Percentiles rank a stretch among this genome's conserved stretches.
Conservation (phyloP, 2,797 vertebrate species). For the Eulemur rubriventer region DNA sequence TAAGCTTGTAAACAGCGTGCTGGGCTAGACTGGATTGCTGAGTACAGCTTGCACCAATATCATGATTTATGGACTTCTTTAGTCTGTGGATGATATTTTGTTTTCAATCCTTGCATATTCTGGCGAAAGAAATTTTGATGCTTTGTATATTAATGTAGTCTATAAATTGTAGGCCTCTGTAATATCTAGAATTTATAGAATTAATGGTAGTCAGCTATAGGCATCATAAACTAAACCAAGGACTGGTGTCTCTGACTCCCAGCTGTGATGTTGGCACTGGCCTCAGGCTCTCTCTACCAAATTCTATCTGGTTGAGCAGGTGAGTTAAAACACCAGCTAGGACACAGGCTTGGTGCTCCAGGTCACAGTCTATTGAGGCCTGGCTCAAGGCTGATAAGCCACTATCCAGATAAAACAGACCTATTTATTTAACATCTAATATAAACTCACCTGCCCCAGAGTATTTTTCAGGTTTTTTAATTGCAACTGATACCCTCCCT, state of each 20-base stretch:
- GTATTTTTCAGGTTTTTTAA: background rate
- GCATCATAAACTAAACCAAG: constrained; percentile 11
- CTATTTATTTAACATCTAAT: background rate
- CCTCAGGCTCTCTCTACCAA: background rate
- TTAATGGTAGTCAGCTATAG: background rate
- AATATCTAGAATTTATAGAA: constrained; percentile 31
- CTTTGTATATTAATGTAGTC: background rate
- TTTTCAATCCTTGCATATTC: constrained; percentile 16
- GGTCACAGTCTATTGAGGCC: too few relatives aligned
- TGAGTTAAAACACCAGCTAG: background rate
- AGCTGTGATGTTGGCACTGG: background rate
- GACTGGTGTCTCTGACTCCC: background rate
- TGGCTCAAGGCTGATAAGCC: background rate
- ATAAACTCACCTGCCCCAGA: background rate
- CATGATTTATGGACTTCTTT: background rate
- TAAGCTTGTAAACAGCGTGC: background rate
- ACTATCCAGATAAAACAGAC: background rate
- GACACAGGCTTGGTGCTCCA: background rate
- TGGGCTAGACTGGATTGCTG: background rate
- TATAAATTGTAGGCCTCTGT: background rate
- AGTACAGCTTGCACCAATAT: background rate
- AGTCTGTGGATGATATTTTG: background rate
- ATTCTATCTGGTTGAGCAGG: background rate
- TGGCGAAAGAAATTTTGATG: background rate
- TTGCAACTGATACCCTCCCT: background rate